Base-by-base conservation (phyloP, 2,888 invertebrate species). In the Artemia sinica region DNA sequence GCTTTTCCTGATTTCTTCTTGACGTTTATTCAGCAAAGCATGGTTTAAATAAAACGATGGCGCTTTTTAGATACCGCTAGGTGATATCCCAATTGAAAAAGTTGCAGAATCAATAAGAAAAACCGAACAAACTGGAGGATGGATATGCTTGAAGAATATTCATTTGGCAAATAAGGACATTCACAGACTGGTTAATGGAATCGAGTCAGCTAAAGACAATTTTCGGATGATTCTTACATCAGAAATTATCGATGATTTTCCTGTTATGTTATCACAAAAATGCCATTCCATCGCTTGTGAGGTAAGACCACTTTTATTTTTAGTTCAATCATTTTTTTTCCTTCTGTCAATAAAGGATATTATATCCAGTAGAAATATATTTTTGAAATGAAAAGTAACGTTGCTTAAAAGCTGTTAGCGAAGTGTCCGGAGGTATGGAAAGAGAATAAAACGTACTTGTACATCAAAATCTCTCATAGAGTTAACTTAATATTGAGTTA, bases 61-160 rank as follows among this genome's bases (percentile, higher is more conserved):
- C 6, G 41, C 41, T 41, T 41, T 41, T 5, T 41, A 87, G 83
- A 82, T 91, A 69, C 86, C 90, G 5, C 84, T 91, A 80, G 90
- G 91, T 8, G 86, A 87, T 78, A 89, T 88, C 14, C 87, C 88
- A 78, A 84, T 87, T 72, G 81, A 81, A 68, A 80, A 81, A 67
- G 86, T 86, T 0, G 74, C 87, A 69, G 77, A 81, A 66, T 78
- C 81, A 49, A 77, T 89, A 58, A 77, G 80, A 41, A 80, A 83
- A 73, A 83, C 84, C 63, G 81, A 85, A 0, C 77, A 80, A 71
- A 77, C 80, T 68, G 90, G 89, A 0, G 80, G 83, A 67, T 91
- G 90, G 89, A 76, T 91, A 66, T 86, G 88, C 74, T 78, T 91
- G 71, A 89, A 88, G 79, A 91, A 91, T 78, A 79, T 89, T 0